Evolutionary conservation across 2,113 vertebrate genomes (phyloP).

Genomic region (Gymnobelideus leadbeateri): DNA sequence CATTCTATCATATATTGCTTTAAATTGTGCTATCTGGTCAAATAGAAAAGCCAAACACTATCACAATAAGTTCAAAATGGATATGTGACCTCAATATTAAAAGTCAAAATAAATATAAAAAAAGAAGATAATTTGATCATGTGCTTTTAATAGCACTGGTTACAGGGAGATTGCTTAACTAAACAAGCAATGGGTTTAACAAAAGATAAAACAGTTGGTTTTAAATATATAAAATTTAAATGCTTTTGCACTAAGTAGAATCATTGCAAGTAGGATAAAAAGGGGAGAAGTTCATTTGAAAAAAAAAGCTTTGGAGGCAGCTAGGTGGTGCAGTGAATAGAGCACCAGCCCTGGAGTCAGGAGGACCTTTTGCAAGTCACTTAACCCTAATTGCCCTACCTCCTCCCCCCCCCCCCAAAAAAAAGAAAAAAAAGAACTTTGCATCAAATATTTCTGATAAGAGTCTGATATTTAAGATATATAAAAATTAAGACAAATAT

Average conservation of each 20-base stretch:
- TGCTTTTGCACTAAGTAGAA: not conserved
- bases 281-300: not conserved
- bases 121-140: not conserved
- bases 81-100: not conserved
- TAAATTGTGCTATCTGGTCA: not conserved
- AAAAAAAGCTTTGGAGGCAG: not conserved
- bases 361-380: too few relatives aligned
- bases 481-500: not conserved
- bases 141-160: not conserved
- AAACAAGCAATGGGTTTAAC: not conserved
- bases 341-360: too few relatives aligned
- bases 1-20: not conserved
- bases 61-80: not conserved
- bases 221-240: not conserved
- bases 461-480: not conserved
- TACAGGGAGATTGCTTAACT: not conserved
- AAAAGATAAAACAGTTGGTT: not conserved
- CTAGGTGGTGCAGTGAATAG: too few relatives aligned
- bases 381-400: too few relatives aligned
- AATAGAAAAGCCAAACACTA: not conserved
- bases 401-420: too few relatives aligned
- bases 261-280: not conserved
- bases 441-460: not conserved
- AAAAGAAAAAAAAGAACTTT: not conserved
- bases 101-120: not conserved